A percentile compares a stretch with the other conserved stretches of the same genome.
Conservation (phyloP, 2,113 vertebrate genomes). For the Sterrhoptilus dennistouni region DNA sequence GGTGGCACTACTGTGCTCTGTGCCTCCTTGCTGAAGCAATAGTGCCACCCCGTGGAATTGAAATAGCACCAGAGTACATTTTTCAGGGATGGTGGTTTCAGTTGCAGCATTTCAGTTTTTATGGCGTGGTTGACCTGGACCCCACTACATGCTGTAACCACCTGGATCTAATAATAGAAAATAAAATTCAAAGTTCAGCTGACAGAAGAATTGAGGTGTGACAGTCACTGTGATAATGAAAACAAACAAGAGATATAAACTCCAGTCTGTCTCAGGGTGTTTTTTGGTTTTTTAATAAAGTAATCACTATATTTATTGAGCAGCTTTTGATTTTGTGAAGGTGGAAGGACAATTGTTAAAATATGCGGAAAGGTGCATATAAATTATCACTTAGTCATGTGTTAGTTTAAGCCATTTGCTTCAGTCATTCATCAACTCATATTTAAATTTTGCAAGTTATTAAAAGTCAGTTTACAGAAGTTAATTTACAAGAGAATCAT, state of each 20-base stretch:
- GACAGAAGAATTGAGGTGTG: neutral
- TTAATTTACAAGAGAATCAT: neutral
- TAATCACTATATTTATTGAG: neutral
- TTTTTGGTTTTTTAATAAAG: neutral
- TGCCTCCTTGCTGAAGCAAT: neutral
- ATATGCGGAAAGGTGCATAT: neutral
- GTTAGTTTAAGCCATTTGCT: neutral
- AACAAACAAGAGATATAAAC: neutral
- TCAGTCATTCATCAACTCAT: neutral
- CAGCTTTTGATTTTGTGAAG: neutral
- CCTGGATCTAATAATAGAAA: neutral
- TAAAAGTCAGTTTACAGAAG: neutral
- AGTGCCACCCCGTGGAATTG: conserved; percentile 16
- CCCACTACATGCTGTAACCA: neutral
- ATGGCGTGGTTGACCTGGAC: neutral
- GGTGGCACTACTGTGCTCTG: neutral
- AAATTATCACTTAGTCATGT: neutral
- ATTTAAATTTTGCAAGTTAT: neutral
- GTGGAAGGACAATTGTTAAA: neutral
- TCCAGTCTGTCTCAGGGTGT: accelerated
- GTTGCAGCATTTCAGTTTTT: neutral
- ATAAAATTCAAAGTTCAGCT: neutral
- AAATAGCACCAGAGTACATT: neutral
- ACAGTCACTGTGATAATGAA: neutral
- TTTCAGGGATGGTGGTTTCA: neutral